Evolutionary conservation across 2,888 invertebrate species (phyloP), one percentile per base, ranked within the genome.

Genomic region (Scotopteryx bipunctaria): DNA sequence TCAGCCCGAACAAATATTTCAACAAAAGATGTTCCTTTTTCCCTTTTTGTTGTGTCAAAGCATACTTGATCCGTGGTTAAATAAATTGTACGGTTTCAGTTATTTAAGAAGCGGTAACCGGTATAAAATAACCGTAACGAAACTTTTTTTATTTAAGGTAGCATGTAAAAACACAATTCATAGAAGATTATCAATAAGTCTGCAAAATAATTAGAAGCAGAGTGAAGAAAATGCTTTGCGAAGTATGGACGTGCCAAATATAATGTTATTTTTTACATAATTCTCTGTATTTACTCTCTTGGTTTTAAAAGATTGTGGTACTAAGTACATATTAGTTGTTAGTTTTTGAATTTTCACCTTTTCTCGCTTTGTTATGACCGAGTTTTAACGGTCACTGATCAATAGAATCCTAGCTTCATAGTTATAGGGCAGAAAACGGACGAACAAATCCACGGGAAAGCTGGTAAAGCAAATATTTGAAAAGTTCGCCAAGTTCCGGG

Each of bases 381-480:
- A n/a, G n/a, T n/a, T 27, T 11, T 27, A 11, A 29, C 27, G 27
- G 27, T 32, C 32, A 15, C 3, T n/a, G 3, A 8, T 11, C 3
- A 17, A n/a, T 29, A 29, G 9, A 40, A 29, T 11, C 5, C 6
- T 9, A 29, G 23, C 13, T 31, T 33, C 83, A 82, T 81, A 78
- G 84, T 78, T 55, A n/a, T 52, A 44, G 71, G 77, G 61, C 70
- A 72, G 73, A 72, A 81, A 76, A 64, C 67, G 74, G 64, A 71
- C 69, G 76, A 66, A 73, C 69, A 83, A 86, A 86, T 83, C 82
- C 76, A 81, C 72, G 79, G 75, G 76, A 82, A 85, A 82, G 76
- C 78, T 73, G 75, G 74, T 66, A 77, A 76, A 77, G 87, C 86
- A 89, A 90, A 90, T 87, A 83, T 89, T 90, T 89, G 88, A 78